Conservation (phyloP, 2,888 invertebrate genomes). For the Reticulitermes lucifugus region DNA sequence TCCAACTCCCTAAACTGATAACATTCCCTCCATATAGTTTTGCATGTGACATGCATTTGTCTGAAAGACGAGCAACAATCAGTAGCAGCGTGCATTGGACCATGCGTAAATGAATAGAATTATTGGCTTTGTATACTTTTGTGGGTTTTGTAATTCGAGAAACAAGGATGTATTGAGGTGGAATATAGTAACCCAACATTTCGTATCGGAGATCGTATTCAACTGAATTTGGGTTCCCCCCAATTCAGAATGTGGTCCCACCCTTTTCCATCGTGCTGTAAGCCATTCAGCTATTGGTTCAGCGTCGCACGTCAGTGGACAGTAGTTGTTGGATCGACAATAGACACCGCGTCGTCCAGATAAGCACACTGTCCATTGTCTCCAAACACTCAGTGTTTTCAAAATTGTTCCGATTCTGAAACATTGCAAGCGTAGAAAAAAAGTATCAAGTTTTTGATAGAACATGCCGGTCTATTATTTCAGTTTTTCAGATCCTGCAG, state of each 20-base stretch:
- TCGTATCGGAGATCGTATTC: slow-evolving; percentile 40
- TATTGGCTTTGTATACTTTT: slow-evolving; percentile 37
- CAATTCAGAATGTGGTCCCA: slow-evolving; percentile 28
- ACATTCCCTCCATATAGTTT: background rate
- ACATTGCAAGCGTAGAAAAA: background rate
- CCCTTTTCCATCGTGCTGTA: slow-evolving; percentile 10
- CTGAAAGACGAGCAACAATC: slow-evolving; percentile 21
- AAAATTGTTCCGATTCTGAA: slow-evolving; percentile 37
- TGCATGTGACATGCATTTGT: slow-evolving; percentile 3
- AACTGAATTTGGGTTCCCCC: slow-evolving; percentile 35
- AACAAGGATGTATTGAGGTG: slow-evolving; percentile 41
- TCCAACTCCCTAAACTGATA: slow-evolving; percentile 5
- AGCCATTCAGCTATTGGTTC: slow-evolving; percentile 36
- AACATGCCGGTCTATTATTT: background rate
- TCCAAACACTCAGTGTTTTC: slow-evolving; percentile 16
- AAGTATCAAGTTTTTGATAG: background rate
- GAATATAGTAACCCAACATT: slow-evolving; percentile 30
- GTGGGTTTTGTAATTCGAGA: slow-evolving; percentile 38
- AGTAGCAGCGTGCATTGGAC: background rate
- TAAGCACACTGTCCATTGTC: slow-evolving; percentile 35
- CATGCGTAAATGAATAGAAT: slow-evolving; percentile 34
- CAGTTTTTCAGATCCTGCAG: background rate
- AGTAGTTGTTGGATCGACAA: slow-evolving; percentile 24
- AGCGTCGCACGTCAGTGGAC: slow-evolving; percentile 32
- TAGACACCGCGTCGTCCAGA: background rate